phyloP scores from a whole-genome alignment of 2,888 invertebrate species.

The Muschampia plurimacula region DNA sequence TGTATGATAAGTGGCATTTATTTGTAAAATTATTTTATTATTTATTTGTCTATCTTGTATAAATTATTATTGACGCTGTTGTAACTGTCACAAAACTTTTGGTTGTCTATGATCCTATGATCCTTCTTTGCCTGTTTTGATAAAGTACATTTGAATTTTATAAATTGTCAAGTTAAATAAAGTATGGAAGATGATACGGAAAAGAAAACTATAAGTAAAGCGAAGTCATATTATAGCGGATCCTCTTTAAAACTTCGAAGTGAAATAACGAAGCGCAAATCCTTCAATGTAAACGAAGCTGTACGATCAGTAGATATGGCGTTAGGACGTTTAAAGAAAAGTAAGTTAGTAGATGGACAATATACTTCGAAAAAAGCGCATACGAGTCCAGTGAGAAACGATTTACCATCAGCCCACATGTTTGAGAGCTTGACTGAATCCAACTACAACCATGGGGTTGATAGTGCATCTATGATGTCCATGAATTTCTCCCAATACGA shows the following conservation, averaged over 20 bases:
- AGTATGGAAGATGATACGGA: constrained; percentile 65
- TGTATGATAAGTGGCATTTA: no score
- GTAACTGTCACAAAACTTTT: neutral
- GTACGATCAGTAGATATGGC: constrained; percentile 67
- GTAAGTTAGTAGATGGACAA: constrained; percentile 64
- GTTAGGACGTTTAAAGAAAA: constrained; percentile 67
- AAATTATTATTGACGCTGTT: no score
- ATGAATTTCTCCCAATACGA: constrained; percentile 80
- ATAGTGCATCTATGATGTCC: constrained; percentile 69
- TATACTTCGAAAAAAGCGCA: constrained; percentile 47
- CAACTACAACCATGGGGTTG: constrained; percentile 52
- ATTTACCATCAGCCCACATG: constrained; percentile 51
- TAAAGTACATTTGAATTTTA: neutral
- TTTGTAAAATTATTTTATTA: no score
- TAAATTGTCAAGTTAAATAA: constrained; percentile 18
- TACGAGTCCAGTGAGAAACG: constrained; percentile 46
- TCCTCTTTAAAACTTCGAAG: constrained; percentile 52
- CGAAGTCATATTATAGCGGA: constrained; percentile 58
- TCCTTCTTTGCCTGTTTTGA: constrained; percentile 1
- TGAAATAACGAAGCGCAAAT: constrained; percentile 64
- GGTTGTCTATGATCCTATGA: neutral
- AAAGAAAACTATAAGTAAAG: constrained; percentile 59
- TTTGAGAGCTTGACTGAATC: constrained; percentile 54
- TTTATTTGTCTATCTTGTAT: no score
- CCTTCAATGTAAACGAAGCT: constrained; percentile 66